phyloP scores from a whole-genome alignment of 2,888 invertebrate species.

The Drosophila dives region DNA sequence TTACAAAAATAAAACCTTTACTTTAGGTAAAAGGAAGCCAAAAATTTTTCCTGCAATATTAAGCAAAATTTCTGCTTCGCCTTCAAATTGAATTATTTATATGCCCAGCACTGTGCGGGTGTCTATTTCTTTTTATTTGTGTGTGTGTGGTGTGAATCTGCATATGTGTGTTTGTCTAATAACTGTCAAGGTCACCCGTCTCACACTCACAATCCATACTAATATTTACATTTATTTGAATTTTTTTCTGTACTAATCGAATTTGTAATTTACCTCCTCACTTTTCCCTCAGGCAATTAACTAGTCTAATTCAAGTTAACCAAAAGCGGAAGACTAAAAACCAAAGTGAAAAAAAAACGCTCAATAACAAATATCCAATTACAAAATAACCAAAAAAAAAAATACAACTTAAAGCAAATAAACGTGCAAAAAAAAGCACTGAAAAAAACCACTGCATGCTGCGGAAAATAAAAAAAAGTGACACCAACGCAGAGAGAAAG shows the following conservation, averaged over 20 bases:
- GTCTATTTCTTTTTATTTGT: neutral
- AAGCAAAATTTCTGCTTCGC: neutral
- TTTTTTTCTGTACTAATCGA: constrained; percentile 75
- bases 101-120: neutral
- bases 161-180: constrained; percentile 11
- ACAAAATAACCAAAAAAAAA: neutral
- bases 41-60: too few relatives aligned
- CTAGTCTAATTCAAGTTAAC: constrained; percentile 36
- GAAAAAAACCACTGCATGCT: constrained; percentile 2
- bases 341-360: constrained; percentile 25
- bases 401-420: neutral
- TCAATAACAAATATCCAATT: constrained; percentile 3
- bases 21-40: too few relatives aligned
- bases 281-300: constrained; percentile 82
- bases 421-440: neutral
- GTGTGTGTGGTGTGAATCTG: neutral
- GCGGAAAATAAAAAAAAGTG: neutral
- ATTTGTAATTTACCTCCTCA: constrained; percentile 72
- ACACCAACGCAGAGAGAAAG: neutral
- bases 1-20: neutral
- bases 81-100: neutral
- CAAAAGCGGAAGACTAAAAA: constrained; percentile 26
- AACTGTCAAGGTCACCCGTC: constrained; percentile 51
- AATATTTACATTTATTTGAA: constrained; percentile 56
- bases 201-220: constrained; percentile 28